These are phyloP conservation scores for Harlomillsia oculata DNA, from an alignment of 1,140 invertebrate genomes.

Conservation along the genomic window DNA sequence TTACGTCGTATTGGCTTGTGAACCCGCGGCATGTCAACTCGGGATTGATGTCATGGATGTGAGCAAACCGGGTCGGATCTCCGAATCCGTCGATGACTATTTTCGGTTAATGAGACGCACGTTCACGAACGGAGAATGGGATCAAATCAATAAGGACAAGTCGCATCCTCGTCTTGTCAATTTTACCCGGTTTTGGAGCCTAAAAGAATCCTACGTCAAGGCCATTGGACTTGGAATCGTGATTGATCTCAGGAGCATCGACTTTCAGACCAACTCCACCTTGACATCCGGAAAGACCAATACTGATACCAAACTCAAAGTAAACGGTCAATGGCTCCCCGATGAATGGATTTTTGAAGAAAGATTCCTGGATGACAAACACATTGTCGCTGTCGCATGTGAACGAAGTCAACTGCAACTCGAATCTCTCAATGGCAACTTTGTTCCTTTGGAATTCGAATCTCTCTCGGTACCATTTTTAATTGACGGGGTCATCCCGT, in stretches of 20 bases:
- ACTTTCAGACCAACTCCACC: constrained; percentile 53
- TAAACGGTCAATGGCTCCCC: constrained; percentile 49
- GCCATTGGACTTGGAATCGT: constrained; percentile 76
- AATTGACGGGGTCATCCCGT: too few relatives aligned
- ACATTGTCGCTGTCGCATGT: constrained; percentile 68
- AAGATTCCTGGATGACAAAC: constrained; percentile 62
- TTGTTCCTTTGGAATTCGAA: too few relatives aligned
- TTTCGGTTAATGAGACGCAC: constrained; percentile 75
- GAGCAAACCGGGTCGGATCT: constrained; percentile 47
- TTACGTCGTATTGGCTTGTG: constrained; percentile 70
- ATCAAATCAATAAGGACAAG: constrained; percentile 51
- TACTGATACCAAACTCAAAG: constrained; percentile 56
- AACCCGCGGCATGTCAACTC: constrained; percentile 38
- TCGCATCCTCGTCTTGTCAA: constrained; percentile 44
- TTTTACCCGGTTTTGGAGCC: constrained; percentile 81
- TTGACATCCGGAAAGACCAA: constrained; percentile 45
- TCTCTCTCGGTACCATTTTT: too few relatives aligned
- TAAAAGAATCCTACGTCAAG: constrained; percentile 95
- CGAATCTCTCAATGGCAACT: too few relatives aligned
- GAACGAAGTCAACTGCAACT: too few relatives aligned
- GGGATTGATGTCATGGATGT: constrained; percentile 49
- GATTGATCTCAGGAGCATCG: constrained; percentile 61
- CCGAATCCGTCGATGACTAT: constrained; percentile 58
- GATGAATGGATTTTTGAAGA: constrained; percentile 78
- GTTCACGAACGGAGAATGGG: constrained; percentile 72